Conservation (phyloP, 1,140 invertebrate species). For the Coenobita brevimanus region DNA sequence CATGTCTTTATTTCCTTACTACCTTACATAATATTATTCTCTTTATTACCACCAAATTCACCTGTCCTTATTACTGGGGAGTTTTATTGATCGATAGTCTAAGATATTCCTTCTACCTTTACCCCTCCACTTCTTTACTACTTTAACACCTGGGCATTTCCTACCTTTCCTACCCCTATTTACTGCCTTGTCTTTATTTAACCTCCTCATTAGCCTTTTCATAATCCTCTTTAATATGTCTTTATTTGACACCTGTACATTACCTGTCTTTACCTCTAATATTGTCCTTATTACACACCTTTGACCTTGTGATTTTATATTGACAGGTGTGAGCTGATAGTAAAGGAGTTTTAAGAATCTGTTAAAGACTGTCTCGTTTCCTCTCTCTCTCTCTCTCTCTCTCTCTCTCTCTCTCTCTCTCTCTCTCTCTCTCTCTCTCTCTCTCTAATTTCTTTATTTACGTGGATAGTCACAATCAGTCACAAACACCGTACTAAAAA, state of each 20-base stretch:
- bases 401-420: background rate
- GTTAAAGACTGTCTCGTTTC: background rate
- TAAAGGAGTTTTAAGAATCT: background rate
- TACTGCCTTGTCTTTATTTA: too few species aligned
- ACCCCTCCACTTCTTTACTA: background rate
- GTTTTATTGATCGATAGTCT: too few species aligned
- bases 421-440: background rate
- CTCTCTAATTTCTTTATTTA: background rate
- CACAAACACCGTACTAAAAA: too few species aligned
- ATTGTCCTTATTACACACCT: too few species aligned
- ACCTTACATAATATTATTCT: too few species aligned
- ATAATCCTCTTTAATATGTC: too few species aligned
- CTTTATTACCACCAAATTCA: background rate
- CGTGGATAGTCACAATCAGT: background rate
- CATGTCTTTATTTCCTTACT: too few species aligned
- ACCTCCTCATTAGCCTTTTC: too few species aligned
- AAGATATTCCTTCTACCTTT: background rate
- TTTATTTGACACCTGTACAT: too few species aligned
- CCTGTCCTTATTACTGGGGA: background rate
- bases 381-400: slow-evolving; percentile 7
- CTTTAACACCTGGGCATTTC: too few species aligned
- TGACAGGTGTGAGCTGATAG: background rate
- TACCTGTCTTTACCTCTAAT: too few species aligned
- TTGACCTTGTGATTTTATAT: background rate
- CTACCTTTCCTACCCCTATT: too few species aligned